Percentiles rank a stretch among this genome's conserved stretches.
Evolutionary conservation across 2,113 vertebrate species (phyloP).

Genomic region (Neolamprologus fasciatus): DNA sequence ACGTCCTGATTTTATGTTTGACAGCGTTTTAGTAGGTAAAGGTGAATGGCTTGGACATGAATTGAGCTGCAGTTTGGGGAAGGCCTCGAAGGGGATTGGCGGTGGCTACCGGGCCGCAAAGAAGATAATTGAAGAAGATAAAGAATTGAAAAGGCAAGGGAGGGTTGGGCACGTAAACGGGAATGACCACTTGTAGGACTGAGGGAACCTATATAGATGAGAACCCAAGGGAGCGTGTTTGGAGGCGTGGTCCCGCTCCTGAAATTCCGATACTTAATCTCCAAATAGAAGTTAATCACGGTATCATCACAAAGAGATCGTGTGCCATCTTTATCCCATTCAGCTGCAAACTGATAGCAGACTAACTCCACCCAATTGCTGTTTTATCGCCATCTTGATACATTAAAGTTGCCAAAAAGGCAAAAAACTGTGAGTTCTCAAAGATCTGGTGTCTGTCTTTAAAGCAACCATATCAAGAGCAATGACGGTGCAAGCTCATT

Average conservation of each 20-base stretch:
- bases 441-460: background rate
- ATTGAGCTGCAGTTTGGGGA: background rate
- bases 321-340: background rate
- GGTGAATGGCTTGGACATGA: background rate
- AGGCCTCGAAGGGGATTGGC: background rate
- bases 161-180: fast-evolving
- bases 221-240: background rate
- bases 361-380: background rate
- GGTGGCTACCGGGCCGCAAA: fast-evolving
- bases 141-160: background rate
- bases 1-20: background rate
- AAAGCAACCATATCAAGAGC: background rate
- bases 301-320: background rate
- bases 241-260: background rate
- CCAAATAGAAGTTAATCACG: background rate
- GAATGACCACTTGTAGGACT: background rate
- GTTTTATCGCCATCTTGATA: background rate
- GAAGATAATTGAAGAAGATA: background rate
- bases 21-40: background rate
- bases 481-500: fast-evolving
- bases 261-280: background rate
- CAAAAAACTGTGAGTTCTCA: background rate
- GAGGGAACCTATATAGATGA: background rate
- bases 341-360: background rate
- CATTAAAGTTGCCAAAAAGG: background rate